These are phyloP conservation scores for Lucinisca nassula DNA, from an alignment of 2,888 invertebrate species.

Conservation along the genomic window DNA sequence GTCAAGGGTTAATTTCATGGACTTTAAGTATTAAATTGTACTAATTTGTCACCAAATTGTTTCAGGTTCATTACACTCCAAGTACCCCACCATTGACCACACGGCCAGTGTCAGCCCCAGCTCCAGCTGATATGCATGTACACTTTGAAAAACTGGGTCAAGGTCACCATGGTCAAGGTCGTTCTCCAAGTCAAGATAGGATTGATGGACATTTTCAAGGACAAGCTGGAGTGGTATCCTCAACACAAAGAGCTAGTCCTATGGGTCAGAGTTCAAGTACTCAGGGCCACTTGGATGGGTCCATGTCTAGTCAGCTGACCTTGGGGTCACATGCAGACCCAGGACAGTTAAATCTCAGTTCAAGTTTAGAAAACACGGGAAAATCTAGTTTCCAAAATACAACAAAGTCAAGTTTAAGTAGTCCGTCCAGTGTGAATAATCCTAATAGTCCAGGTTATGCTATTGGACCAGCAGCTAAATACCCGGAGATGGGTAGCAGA, in stretches of 20 bases:
- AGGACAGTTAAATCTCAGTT: conserved; percentile 7
- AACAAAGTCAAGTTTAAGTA: conserved; percentile 47
- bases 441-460: conserved; percentile 60
- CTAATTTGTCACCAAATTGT: background rate
- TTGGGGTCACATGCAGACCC: conserved; percentile 44
- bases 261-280: conserved; percentile 83
- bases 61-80: conserved; percentile 40
- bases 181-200: conserved; percentile 53
- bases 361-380: conserved; percentile 12
- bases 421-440: conserved; percentile 49
- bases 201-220: conserved; percentile 57
- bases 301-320: conserved; percentile 77
- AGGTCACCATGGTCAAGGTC: conserved; percentile 53
- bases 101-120: conserved; percentile 64
- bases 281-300: conserved; percentile 76
- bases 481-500: conserved; percentile 73
- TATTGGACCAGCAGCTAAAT: conserved; percentile 79
- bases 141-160: conserved; percentile 58
- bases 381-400: conserved; percentile 19
- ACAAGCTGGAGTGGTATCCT: conserved; percentile 15
- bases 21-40: too few relatives aligned
- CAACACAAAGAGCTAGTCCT: conserved; percentile 74
- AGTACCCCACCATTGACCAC: conserved; percentile 18
- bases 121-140: conserved; percentile 65
- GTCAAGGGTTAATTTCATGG: too few relatives aligned